These are phyloP conservation scores for Hyperoodon ampullatus DNA, from an alignment of 2,113 vertebrate genomes.

Conservation along the genomic window DNA sequence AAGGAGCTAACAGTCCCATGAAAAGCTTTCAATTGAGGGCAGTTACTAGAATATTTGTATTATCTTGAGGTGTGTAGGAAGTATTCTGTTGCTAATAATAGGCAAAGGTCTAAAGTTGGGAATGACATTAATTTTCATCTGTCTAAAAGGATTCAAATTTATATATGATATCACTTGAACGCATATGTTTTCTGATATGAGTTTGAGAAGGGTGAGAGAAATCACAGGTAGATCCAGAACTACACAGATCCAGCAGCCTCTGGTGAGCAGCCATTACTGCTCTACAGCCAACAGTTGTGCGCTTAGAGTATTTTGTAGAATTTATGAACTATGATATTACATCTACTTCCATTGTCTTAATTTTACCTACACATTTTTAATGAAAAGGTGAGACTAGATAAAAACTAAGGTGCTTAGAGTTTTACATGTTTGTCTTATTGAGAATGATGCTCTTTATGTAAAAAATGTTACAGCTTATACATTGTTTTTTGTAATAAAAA, in stretches of 20 bases:
- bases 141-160: background rate
- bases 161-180: background rate
- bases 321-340: background rate
- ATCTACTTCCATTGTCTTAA: background rate
- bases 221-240: background rate
- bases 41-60: background rate
- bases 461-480: background rate
- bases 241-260: too few species aligned
- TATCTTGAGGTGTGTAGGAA: background rate
- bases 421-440: background rate
- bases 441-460: background rate
- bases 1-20: background rate
- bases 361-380: slow-evolving; percentile 15
- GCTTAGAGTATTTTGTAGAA: background rate
- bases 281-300: background rate
- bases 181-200: background rate
- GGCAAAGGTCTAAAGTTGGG: background rate
- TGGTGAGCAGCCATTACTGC: too few species aligned
- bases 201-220: background rate
- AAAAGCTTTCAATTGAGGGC: background rate
- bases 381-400: background rate
- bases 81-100: background rate
- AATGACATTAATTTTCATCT: background rate
- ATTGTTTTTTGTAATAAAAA: background rate
- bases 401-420: background rate